Conservation (phyloP, 2,113 vertebrate species). For the Zonotrichia leucophrys region DNA sequence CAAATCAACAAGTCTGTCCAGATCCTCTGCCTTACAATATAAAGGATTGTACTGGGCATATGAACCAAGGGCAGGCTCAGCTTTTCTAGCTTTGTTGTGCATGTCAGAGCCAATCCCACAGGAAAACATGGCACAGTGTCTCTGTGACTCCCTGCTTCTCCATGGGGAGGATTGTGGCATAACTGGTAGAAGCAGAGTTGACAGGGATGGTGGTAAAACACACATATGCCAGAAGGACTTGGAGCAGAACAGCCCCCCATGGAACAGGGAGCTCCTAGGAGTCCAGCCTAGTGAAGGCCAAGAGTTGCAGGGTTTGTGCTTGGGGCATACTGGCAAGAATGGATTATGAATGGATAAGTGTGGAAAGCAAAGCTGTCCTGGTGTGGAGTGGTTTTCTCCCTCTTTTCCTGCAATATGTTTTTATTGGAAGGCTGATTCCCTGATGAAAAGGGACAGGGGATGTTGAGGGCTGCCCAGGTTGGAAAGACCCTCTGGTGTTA, state of each 20-base stretch:
- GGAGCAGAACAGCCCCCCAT: fast-evolving
- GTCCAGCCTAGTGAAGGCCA: neutral
- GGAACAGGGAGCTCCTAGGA: neutral
- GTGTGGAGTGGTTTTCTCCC: neutral
- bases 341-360: neutral
- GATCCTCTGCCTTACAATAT: neutral
- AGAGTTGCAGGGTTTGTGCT: neutral
- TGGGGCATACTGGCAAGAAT: neutral
- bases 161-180: neutral
- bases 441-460: neutral
- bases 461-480: neutral
- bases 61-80: neutral
- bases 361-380: neutral
- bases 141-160: neutral
- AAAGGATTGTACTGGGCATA: neutral
- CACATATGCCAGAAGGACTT: neutral
- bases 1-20: neutral
- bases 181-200: neutral
- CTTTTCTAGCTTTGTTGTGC: neutral
- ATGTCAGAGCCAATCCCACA: neutral
- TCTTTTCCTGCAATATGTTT: neutral
- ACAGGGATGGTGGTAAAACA: neutral
- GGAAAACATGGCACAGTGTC: neutral
- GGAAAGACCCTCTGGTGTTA: neutral
- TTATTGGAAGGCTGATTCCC: neutral